These are phyloP conservation scores for Halesus radiatus DNA, from an alignment of 1,140 invertebrate species.

Conservation along the genomic window DNA sequence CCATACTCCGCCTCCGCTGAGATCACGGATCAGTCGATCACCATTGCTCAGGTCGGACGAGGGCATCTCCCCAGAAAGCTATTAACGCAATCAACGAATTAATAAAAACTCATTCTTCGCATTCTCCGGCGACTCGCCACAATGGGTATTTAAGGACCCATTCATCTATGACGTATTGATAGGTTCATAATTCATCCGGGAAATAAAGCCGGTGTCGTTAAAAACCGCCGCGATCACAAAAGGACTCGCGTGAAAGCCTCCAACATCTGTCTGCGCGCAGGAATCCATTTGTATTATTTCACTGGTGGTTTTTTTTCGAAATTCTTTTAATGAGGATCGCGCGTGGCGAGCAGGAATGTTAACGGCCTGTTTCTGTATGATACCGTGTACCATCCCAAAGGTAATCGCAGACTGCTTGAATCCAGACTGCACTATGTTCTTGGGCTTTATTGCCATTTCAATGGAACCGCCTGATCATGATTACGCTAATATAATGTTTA, in stretches of 20 bases:
- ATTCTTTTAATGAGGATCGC: constrained; percentile 7
- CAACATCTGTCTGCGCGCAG: constrained; percentile 15
- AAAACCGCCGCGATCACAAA: constrained; percentile 49
- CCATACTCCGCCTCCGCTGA: background rate
- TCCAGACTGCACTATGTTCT: too few species aligned
- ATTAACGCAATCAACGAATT: constrained; percentile 54
- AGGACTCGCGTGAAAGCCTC: constrained; percentile 42
- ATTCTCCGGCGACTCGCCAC: constrained; percentile 45
- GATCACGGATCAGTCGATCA: too few species aligned
- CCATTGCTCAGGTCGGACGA: too few species aligned
- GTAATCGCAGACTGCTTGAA: too few species aligned
- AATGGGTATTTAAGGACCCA: constrained; percentile 56
- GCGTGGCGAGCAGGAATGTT: constrained; percentile 11
- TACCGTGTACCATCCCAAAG: too few species aligned
- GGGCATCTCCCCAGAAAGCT: constrained; percentile 13
- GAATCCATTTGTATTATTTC: constrained; percentile 23
- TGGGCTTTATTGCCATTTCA: too few species aligned
- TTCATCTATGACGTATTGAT: constrained; percentile 50
- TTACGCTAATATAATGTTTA: too few species aligned
- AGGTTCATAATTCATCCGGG: constrained; percentile 45
- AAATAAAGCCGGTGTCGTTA: constrained; percentile 54
- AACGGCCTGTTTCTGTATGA: background rate
- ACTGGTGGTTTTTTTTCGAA: background rate
- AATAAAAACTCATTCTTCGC: constrained; percentile 50
- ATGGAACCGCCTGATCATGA: too few species aligned